Percentiles rank a stretch among this genome's conserved stretches.
Conservation (phyloP, 2,113 vertebrate genomes). For the Chamaetylas fuelleborni region DNA sequence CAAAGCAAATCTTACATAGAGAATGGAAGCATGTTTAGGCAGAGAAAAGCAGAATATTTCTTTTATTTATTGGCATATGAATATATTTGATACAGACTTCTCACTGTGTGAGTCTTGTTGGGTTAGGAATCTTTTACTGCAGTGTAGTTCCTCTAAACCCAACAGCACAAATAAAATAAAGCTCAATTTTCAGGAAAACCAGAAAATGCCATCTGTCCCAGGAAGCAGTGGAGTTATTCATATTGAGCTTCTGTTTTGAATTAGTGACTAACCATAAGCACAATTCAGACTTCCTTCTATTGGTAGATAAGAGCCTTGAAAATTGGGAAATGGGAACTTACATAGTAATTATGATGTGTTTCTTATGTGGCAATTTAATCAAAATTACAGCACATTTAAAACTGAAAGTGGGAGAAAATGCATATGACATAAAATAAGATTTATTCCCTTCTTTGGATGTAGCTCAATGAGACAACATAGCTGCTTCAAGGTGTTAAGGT, state of each 20-base stretch:
- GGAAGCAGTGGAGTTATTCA: not conserved
- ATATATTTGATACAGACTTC: not conserved
- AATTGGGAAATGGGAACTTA: not conserved
- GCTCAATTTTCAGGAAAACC: not conserved
- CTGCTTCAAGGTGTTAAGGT: fast-evolving
- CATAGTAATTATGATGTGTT: not conserved
- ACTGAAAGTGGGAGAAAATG: not conserved
- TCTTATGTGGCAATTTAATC: not conserved
- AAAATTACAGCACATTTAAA: not conserved
- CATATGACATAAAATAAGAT: not conserved
- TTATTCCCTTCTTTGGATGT: not conserved
- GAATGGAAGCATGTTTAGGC: not conserved
- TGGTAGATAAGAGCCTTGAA: not conserved
- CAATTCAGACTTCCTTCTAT: not conserved
- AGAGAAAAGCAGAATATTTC: not conserved
- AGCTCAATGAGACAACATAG: not conserved
- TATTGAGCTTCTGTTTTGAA: not conserved
- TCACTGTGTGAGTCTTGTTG: not conserved
- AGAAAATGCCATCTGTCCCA: not conserved
- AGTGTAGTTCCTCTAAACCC: not conserved
- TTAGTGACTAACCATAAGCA: not conserved
- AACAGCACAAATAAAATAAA: not conserved
- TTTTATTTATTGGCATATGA: not conserved
- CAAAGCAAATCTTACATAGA: not conserved
- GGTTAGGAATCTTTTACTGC: not conserved